phyloP scores from a whole-genome alignment of 2,888 invertebrate genomes.

The Formica aserva region DNA sequence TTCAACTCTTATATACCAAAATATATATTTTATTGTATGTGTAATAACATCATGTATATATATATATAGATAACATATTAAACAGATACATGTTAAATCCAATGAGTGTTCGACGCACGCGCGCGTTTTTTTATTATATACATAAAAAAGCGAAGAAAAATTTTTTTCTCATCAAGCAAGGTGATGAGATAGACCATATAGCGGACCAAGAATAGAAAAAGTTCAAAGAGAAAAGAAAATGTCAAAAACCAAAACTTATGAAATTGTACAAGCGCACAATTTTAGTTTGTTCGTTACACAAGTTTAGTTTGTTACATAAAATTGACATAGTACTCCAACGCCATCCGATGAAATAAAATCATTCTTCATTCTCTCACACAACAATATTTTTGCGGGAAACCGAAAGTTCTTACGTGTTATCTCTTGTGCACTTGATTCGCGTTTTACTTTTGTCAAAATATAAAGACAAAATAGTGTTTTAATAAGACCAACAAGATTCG shows the following conservation, averaged over 20 bases:
- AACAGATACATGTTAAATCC: not conserved
- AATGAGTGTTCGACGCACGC: not conserved
- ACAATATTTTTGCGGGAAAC: constrained; percentile 32
- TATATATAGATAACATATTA: not conserved
- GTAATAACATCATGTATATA: not conserved
- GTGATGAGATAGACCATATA: not conserved
- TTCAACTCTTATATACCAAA: not conserved
- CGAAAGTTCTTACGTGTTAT: constrained; percentile 26
- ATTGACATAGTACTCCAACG: constrained; percentile 25
- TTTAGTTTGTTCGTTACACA: constrained; percentile 58
- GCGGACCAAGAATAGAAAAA: not conserved
- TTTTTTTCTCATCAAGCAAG: constrained; percentile 30
- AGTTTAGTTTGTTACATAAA: constrained; percentile 52
- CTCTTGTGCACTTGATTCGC: not conserved
- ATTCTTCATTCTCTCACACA: not conserved
- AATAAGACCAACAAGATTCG: not conserved
- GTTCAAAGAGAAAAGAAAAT: constrained; percentile 39
- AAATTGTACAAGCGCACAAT: constrained; percentile 23
- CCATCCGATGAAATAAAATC: constrained; percentile 40
- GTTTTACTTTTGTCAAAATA: constrained; percentile 3
- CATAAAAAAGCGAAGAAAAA: constrained; percentile 12
- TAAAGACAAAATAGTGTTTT: constrained; percentile 7
- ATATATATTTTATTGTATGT: too few species aligned
- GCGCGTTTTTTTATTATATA: not conserved
- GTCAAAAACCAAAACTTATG: constrained; percentile 28